Evolutionary conservation across 2,113 vertebrate species (phyloP).

Genomic region (Corydoras sp.): DNA sequence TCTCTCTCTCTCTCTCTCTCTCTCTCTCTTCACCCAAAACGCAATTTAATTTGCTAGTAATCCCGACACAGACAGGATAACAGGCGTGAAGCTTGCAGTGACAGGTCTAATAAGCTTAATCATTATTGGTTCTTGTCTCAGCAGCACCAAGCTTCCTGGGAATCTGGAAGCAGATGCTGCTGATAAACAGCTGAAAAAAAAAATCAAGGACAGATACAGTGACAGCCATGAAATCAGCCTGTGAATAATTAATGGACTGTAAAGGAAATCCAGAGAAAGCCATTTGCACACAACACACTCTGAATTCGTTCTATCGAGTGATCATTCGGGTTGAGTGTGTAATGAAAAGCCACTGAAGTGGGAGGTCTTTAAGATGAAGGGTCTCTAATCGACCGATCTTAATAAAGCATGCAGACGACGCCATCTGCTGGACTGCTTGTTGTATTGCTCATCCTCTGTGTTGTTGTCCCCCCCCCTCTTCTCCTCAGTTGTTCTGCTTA

Average conservation of each 20-base stretch:
- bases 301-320: slow-evolving; percentile 11
- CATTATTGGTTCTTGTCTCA: slow-evolving; percentile 6
- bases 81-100: slow-evolving; percentile 36
- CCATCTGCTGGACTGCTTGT: slow-evolving; percentile 27
- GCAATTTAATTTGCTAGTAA: slow-evolving; percentile 48
- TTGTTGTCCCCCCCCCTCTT: not conserved
- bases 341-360: not conserved
- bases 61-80: slow-evolving; percentile 49
- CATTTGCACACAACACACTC: slow-evolving; percentile 11
- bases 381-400: not conserved
- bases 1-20: slow-evolving; percentile 34
- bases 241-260: slow-evolving; percentile 35
- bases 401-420: slow-evolving; percentile 6
- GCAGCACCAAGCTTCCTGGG: not conserved
- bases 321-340: not conserved
- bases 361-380: not conserved
- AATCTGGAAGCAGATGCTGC: slow-evolving; percentile 3
- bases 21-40: slow-evolving; percentile 46
- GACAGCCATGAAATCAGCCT: slow-evolving; percentile 29
- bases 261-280: slow-evolving; percentile 26
- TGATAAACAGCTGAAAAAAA: slow-evolving; percentile 25
- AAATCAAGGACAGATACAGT: slow-evolving; percentile 30
- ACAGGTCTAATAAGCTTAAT: slow-evolving; percentile 34
- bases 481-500: not conserved
- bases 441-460: not conserved